Evolutionary conservation across 2,113 vertebrate species (phyloP), one percentile per base, ranked within the genome.

Genomic region (Alectura lathami): DNA sequence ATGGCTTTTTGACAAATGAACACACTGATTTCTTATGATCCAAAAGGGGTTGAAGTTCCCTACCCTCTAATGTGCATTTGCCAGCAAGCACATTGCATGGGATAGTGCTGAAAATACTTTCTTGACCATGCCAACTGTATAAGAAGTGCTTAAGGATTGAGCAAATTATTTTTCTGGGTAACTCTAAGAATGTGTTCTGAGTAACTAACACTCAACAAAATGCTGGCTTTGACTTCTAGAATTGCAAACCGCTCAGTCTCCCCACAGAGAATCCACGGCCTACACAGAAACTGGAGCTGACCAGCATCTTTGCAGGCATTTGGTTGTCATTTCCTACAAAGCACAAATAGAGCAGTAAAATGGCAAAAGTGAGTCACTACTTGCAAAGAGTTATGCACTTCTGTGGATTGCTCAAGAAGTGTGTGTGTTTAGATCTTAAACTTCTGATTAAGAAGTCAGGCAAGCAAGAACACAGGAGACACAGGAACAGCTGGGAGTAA

Each of bases 341-440:
- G 66, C 22, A 88, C 47, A 84, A 90, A 86, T 18, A 36, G 83
- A 84, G 51, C 32, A 75, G 17, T 56, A 82, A 82, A 82, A 82
- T 12, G 73, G 23, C 53, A 80, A 36, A 93, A 78, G 48, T 79
- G 57, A 95, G 86, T 93, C 66, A 76, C 16, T 75, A 5, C 45
- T 84, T 88, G 43, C n/a, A 72, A 90, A 93, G 64, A 75, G 38
- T 73, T 73, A 76, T 38, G 78, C 22, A 21, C 13, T 89, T 92
- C 29, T 84, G 86, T 66, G 48, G 17, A 67, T 91, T 87, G 69
- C 66, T 95, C 53, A 50, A 30, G 79, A 81, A 53, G 34, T 47
- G 89, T 91, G 56, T 68, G 79, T 72, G 75, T 93, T 94, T 42
- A 73, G 70, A 87, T 92, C 21, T 84, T 56, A 76, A 75, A 60